phyloP scores from a whole-genome alignment of 2,797 vertebrate genomes.

The Crenuchus spilurus region DNA sequence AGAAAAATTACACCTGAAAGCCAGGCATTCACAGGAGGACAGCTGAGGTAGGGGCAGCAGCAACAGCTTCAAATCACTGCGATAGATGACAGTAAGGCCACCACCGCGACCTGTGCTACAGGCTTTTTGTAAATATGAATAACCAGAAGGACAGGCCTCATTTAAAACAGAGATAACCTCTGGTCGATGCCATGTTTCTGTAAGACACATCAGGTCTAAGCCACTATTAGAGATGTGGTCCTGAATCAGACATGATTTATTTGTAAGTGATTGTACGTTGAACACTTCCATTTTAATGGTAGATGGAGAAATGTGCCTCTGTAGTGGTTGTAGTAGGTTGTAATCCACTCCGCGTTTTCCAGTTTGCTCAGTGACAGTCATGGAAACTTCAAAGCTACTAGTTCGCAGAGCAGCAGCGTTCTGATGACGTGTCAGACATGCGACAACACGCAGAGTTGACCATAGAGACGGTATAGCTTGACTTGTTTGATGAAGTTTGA shows the following conservation, averaged over 20 bases:
- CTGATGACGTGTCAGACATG: too few relatives aligned
- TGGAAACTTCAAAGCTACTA: too few relatives aligned
- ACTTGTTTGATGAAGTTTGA: too few relatives aligned
- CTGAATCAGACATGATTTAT: not conserved
- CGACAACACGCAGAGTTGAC: too few relatives aligned
- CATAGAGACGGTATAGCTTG: too few relatives aligned
- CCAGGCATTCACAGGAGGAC: not conserved
- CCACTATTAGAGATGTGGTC: not conserved
- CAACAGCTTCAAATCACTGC: not conserved
- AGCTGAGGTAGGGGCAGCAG: not conserved
- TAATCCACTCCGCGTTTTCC: too few relatives aligned
- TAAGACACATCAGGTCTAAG: not conserved
- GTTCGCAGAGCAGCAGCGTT: too few relatives aligned
- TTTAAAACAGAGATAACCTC: not conserved
- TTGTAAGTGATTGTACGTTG: slow-evolving; percentile 11
- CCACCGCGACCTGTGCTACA: not conserved
- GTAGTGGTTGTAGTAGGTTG: too few relatives aligned
- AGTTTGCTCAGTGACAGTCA: too few relatives aligned
- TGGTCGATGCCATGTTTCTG: not conserved
- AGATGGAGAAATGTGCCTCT: too few relatives aligned
- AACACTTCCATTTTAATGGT: too few relatives aligned
- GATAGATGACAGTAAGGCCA: not conserved
- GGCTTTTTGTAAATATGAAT: not conserved
- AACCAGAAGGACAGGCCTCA: not conserved
- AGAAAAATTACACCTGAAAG: too few relatives aligned